phyloP scores from a whole-genome alignment of 2,888 invertebrate genomes.

The Caradrina kadenii region DNA sequence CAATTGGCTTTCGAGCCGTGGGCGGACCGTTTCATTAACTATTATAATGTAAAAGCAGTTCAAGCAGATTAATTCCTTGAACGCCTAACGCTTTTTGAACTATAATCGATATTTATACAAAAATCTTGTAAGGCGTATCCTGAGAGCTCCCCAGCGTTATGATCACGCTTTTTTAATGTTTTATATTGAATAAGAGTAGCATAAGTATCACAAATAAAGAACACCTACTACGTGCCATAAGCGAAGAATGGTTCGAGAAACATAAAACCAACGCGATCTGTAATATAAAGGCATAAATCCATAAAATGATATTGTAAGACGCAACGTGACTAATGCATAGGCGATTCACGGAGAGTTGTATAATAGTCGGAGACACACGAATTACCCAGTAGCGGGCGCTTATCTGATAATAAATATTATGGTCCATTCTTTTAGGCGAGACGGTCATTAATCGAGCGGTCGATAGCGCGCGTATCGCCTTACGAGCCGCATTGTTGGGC shows the following conservation, averaged over 20 bases:
- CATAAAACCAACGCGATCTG: constrained; percentile 80
- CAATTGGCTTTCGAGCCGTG: constrained; percentile 84
- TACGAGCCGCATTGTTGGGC: constrained; percentile 87
- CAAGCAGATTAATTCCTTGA: constrained; percentile 85
- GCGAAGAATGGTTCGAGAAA: constrained; percentile 75
- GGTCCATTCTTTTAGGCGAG: constrained; percentile 90
- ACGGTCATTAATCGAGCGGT: constrained; percentile 89
- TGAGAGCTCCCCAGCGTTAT: constrained; percentile 46
- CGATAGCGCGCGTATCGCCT: constrained; percentile 89
- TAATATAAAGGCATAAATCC: constrained; percentile 78
- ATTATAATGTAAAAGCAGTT: constrained; percentile 87
- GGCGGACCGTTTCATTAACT: constrained; percentile 89
- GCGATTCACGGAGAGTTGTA: constrained; percentile 81
- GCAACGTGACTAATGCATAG: constrained; percentile 87
- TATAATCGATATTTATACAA: constrained; percentile 75
- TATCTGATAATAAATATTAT: constrained; percentile 91
- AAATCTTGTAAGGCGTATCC: constrained; percentile 68
- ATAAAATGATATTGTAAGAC: constrained; percentile 84
- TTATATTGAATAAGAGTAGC: constrained; percentile 47
- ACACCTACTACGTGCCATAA: constrained; percentile 65
- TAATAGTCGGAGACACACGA: constrained; percentile 87
- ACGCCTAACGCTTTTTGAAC: constrained; percentile 74
- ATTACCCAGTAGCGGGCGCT: constrained; percentile 88
- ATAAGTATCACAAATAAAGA: constrained; percentile 67
- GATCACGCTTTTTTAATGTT: constrained; percentile 25